Percentiles rank a stretch among this genome's conserved stretches.
Evolutionary conservation across 92 coral and sea anemone species (phyloP).

Genomic region (Porites lobata): DNA sequence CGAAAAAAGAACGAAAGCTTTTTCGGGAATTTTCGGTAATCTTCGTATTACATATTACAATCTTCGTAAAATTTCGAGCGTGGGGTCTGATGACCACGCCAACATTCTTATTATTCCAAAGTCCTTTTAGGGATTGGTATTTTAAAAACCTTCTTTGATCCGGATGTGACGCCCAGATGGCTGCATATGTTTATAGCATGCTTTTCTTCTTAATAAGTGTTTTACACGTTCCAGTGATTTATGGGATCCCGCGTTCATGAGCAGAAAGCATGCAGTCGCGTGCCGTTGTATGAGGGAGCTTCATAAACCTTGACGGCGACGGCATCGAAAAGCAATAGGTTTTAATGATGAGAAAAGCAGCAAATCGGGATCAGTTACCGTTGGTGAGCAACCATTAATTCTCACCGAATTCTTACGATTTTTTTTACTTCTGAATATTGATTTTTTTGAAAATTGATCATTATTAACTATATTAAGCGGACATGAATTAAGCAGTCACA

Average conservation of each 20-base stretch:
- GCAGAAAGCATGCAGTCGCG: background rate
- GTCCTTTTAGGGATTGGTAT: constrained; percentile 33
- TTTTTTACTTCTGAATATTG: too few species aligned
- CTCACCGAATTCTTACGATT: too few species aligned
- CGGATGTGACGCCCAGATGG: constrained; percentile 35
- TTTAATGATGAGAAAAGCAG: too few species aligned
- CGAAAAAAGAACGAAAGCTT: background rate
- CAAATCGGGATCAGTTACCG: too few species aligned
- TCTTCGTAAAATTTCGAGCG: background rate
- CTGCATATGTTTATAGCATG: background rate
- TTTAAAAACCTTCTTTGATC: constrained; percentile 7
- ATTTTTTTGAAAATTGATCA: too few species aligned
- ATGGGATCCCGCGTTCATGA: background rate
- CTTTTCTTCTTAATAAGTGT: background rate
- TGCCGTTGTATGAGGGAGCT: background rate
- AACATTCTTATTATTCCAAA: constrained; percentile 37
- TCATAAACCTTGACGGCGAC: too few species aligned
- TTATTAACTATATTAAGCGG: too few species aligned
- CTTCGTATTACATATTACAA: constrained; percentile 6
- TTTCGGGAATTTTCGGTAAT: constrained; percentile 46
- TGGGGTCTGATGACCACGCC: constrained; percentile 29
- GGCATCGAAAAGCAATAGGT: too few species aligned
- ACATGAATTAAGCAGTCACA: too few species aligned
- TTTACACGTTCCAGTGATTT: background rate
- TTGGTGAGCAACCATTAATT: too few species aligned